Evolutionary conservation across 1,140 invertebrate genomes (phyloP).

Genomic region (Lithobius niger): DNA sequence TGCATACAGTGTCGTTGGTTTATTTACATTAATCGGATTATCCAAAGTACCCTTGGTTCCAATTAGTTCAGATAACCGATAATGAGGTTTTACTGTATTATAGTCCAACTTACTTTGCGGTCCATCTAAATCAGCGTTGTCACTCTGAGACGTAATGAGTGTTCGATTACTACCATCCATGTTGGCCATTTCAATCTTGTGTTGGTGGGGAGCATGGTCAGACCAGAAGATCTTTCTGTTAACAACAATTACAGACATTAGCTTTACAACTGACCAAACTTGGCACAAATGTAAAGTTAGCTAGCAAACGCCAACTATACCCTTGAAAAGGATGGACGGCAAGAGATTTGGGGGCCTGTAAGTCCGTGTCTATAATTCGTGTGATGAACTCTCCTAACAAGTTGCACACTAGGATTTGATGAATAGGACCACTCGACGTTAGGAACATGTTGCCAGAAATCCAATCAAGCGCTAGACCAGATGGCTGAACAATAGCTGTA

Average conservation of each 20-base stretch:
- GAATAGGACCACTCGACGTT: constrained; percentile 33
- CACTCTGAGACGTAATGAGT: constrained; percentile 30
- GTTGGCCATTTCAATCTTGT: constrained; percentile 43
- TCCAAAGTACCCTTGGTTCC: no score
- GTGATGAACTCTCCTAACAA: constrained; percentile 54
- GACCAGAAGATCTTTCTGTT: constrained; percentile 32
- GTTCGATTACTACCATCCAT: constrained; percentile 48
- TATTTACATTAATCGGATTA: no score
- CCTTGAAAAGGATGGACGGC: constrained; percentile 53
- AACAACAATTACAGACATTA: neutral
- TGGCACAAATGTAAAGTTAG: neutral
- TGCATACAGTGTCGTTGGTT: no score
- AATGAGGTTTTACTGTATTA: no score
- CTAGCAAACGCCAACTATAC: constrained; percentile 19
- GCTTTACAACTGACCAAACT: neutral
- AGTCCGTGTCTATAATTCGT: constrained; percentile 31
- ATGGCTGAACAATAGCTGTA: constrained; percentile 41
- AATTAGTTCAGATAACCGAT: no score
- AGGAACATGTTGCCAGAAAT: constrained; percentile 58
- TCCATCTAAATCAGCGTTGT: constrained; percentile 22
- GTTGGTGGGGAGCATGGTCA: constrained; percentile 28
- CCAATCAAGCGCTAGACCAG: constrained; percentile 58
- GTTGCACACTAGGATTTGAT: constrained; percentile 50
- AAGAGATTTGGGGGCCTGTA: constrained; percentile 36
- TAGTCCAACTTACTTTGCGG: constrained; percentile 28